Evolutionary conservation across 2,113 vertebrate genomes (phyloP).

Genomic region (Grallaria varia): DNA sequence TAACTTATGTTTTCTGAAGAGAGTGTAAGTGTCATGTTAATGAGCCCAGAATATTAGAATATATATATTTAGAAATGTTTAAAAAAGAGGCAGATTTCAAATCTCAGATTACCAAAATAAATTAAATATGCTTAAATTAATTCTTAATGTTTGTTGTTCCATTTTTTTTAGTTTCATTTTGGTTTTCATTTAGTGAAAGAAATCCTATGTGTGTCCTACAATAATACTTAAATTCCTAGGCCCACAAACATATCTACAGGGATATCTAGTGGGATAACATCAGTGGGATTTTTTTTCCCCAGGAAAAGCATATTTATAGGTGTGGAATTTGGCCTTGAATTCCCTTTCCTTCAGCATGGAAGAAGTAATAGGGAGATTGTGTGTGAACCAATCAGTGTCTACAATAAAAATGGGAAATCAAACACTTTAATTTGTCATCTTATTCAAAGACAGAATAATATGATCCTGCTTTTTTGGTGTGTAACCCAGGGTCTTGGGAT

Average conservation of each 20-base stretch:
- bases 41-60: neutral
- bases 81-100: neutral
- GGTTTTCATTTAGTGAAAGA: neutral
- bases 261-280: too few relatives aligned
- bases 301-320: neutral
- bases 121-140: neutral
- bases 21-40: neutral
- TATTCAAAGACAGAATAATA: neutral
- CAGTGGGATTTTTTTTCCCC: neutral
- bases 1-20: neutral
- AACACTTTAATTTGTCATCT: neutral
- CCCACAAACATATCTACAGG: neutral
- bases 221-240: neutral
- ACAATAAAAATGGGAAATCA: neutral
- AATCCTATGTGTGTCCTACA: neutral
- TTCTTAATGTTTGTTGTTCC: neutral
- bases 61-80: neutral
- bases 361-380: neutral
- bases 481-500: neutral
- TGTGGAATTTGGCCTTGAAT: neutral
- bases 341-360: neutral
- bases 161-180: neutral
- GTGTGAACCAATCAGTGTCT: neutral
- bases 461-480: neutral
- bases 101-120: neutral